phyloP scores from a whole-genome alignment of 23 tunicate genomes.

The Clavelina lepadiformis region DNA sequence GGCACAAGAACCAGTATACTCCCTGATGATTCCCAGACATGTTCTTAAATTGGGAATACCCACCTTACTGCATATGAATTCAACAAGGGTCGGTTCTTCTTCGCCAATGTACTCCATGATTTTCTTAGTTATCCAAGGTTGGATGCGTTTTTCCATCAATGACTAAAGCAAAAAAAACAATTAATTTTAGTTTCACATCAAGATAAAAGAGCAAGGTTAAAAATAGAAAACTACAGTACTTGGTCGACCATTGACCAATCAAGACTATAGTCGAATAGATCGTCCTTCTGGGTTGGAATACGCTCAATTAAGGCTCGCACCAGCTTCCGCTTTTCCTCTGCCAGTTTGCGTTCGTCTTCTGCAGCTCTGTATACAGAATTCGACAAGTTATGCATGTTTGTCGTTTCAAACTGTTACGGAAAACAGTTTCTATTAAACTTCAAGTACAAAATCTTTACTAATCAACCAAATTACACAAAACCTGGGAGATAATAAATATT shows the following conservation, averaged over 20 bases:
- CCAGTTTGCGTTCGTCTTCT: conserved; percentile 32
- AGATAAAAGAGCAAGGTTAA: too few species aligned
- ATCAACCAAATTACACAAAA: too few species aligned
- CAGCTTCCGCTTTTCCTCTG: conserved; percentile 74
- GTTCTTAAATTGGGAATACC: too few species aligned
- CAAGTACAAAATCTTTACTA: neutral
- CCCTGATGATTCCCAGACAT: too few species aligned
- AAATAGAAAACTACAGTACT: conserved; percentile 1
- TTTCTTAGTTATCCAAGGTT: conserved; percentile 96
- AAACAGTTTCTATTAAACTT: neutral
- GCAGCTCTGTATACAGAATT: too few species aligned
- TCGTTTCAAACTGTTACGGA: too few species aligned
- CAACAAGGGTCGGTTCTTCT: conserved; percentile 96
- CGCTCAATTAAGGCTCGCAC: conserved; percentile 87
- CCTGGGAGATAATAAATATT: too few species aligned
- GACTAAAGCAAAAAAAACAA: neutral
- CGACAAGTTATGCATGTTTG: too few species aligned
- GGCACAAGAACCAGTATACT: too few species aligned
- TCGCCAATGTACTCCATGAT: conserved; percentile 95
- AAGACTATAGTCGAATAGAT: conserved; percentile 83
- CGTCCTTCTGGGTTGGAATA: conserved; percentile 93
- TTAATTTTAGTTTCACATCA: too few species aligned
- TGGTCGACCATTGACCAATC: conserved; percentile 91
- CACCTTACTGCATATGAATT: conserved; percentile 94
- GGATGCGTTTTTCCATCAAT: conserved; percentile 88